Conservation (phyloP, 1,140 invertebrate genomes). For the Globodera ellingtonae region DNA sequence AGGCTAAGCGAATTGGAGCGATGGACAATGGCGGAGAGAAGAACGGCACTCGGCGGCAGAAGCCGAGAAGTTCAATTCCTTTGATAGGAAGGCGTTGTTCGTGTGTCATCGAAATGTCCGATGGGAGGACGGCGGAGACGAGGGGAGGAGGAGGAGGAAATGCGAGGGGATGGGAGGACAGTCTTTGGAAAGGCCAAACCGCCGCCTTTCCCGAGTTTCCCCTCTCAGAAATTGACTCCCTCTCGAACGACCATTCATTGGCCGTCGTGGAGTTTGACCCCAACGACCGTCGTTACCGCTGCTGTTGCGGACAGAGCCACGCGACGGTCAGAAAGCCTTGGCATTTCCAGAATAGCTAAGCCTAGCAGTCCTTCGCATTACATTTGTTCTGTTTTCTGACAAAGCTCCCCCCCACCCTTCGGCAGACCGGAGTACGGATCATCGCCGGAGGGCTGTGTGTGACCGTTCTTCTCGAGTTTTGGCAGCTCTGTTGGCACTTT, state of each 20-base stretch:
- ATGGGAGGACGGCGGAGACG: neutral
- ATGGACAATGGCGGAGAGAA: no score
- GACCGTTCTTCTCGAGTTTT: conserved; percentile 48
- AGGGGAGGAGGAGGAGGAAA: neutral
- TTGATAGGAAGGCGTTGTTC: conserved; percentile 2
- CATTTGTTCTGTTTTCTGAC: no score
- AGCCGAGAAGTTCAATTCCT: neutral
- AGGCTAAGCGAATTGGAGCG: no score
- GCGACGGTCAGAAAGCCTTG: conserved; percentile 32
- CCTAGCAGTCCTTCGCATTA: conserved; percentile 1
- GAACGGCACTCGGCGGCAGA: no score
- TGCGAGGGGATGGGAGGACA: no score
- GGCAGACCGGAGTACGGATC: conserved; percentile 53
- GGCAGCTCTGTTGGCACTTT: conserved; percentile 42
- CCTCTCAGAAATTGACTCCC: neutral
- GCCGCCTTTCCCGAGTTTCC: neutral
- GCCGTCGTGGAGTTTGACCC: conserved; percentile 42
- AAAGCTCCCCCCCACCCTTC: neutral
- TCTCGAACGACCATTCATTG: neutral
- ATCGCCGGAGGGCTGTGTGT: conserved; percentile 49
- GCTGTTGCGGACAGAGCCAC: conserved; percentile 48
- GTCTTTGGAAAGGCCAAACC: neutral
- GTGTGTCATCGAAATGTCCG: neutral
- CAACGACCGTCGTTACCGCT: conserved; percentile 46
- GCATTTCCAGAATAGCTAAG: neutral